Conservation (phyloP, 2,113 vertebrate species). For the Coryphaenoides rupestris region DNA sequence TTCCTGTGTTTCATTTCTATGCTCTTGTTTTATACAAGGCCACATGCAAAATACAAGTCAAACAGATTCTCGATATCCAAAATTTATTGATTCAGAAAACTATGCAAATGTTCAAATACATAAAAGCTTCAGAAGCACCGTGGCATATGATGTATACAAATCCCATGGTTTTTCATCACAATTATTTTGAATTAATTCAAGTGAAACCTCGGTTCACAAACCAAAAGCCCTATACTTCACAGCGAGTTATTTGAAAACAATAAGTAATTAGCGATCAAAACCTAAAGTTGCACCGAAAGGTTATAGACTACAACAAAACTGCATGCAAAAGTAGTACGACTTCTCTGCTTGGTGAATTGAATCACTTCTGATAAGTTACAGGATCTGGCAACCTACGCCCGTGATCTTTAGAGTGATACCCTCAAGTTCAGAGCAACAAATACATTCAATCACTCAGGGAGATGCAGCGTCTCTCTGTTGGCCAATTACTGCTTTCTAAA, state of each 20-base stretch:
- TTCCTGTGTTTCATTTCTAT: background rate
- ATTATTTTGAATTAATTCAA: slow-evolving; percentile 60
- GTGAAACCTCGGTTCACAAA: slow-evolving; percentile 54
- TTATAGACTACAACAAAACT: slow-evolving; percentile 60
- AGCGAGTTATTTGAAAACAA: slow-evolving; percentile 61
- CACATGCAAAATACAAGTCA: background rate
- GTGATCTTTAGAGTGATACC: slow-evolving; percentile 75
- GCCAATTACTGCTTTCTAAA: slow-evolving; percentile 80
- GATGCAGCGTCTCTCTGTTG: slow-evolving; percentile 73
- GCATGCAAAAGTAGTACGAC: slow-evolving; percentile 52
- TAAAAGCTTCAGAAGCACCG: background rate
- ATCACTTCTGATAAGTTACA: slow-evolving; percentile 69
- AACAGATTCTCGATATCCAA: slow-evolving; percentile 26
- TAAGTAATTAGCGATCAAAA: slow-evolving; percentile 67
- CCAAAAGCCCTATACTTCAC: slow-evolving; percentile 38
- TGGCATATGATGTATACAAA: slow-evolving; percentile 4
- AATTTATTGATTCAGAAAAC: slow-evolving; percentile 17
- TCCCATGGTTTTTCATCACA: slow-evolving; percentile 37
- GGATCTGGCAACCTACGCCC: slow-evolving; percentile 68
- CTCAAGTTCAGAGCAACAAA: slow-evolving; percentile 80
- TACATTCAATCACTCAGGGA: slow-evolving; percentile 74
- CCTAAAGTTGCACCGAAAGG: slow-evolving; percentile 56
- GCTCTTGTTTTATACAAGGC: background rate
- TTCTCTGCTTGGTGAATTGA: slow-evolving; percentile 57
- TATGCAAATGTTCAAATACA: slow-evolving; percentile 19